Evolutionary conservation across 1,140 invertebrate genomes (phyloP).

Genomic region (Gryllus bimaculatus): DNA sequence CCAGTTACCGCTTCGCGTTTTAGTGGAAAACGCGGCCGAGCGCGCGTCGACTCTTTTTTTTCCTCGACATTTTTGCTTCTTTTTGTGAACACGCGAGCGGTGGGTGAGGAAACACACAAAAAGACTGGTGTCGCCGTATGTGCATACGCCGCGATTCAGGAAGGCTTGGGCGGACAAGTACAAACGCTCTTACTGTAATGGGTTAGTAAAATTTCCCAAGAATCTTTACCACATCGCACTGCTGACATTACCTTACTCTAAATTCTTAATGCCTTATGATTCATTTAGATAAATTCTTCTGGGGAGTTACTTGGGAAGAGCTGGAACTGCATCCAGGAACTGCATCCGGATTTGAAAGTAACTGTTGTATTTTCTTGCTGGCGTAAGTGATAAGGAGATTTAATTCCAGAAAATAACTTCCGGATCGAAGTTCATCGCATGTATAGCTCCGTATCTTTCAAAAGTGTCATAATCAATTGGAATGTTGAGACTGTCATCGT

Average conservation of each 20-base stretch:
- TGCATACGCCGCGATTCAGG: neutral
- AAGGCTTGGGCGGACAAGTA: neutral
- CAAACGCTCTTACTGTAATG: neutral
- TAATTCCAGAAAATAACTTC: too few species aligned
- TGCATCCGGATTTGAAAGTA: too few species aligned
- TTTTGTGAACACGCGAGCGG: neutral
- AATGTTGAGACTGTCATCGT: too few species aligned
- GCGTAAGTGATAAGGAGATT: too few species aligned
- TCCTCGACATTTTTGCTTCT: neutral
- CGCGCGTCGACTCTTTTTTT: neutral
- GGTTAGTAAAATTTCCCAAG: neutral
- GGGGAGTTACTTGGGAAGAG: too few species aligned
- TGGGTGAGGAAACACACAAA: neutral
- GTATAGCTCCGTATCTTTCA: too few species aligned
- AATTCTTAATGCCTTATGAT: neutral
- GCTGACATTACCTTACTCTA: neutral
- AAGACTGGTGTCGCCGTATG: neutral
- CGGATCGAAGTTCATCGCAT: too few species aligned
- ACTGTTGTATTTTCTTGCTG: too few species aligned
- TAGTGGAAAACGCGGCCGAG: neutral
- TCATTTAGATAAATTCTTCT: too few species aligned
- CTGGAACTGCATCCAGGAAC: too few species aligned
- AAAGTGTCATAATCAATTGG: too few species aligned
- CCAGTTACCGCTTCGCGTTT: neutral
- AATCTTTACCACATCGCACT: neutral